Evolutionary conservation across 2,797 vertebrate genomes (phyloP), one percentile per base, ranked within the genome.

Genomic region (Phrynocephalus forsythii): DNA sequence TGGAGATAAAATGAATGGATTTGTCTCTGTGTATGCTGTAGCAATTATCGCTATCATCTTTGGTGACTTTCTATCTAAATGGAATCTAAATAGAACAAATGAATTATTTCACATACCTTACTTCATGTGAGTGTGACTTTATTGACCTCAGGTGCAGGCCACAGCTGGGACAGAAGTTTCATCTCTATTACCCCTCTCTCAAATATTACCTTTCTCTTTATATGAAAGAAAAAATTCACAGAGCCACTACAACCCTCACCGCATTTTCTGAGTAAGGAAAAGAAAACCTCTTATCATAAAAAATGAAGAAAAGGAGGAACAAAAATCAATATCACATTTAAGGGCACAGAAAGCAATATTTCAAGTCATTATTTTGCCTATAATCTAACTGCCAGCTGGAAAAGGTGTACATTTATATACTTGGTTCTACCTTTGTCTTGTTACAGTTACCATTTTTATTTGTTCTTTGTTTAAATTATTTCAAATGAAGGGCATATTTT

Each of bases 291-390:
- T 2, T 33, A 79, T 63, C 11, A 66, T 1, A 86, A 71, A 84
- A 9, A 3, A 8, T 0, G 0, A 2, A 28, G 38, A 50, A 84
- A 84, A 77, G 18, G 30, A 13, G 26, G 26, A 16, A 1, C 72
- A 0, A 44, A 79, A 75, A 4, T 1, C 2, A 50, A 48, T 66
- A 86, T 2, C n/a, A 50, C 22, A 0, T 87, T 86, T 90, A 86
- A 44, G 16, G 22, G 30, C 86, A 76, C 6, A 11, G 0, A 30
- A 2, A 0, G 56, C 26, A 1, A 5, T 72, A 88, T 87, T 89
- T 90, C 38, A 86, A 82, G 48, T 8, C 84, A 7, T 89, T 88
- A 60, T 88, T 93, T 92, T 1, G 67, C 88, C 90, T 78, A 76
- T 71, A 83, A 82, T 30, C 3, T 33, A 78, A 6, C 15, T 84